phyloP scores from a whole-genome alignment of 2,113 vertebrate genomes.

The Sphyrna mokarran region DNA sequence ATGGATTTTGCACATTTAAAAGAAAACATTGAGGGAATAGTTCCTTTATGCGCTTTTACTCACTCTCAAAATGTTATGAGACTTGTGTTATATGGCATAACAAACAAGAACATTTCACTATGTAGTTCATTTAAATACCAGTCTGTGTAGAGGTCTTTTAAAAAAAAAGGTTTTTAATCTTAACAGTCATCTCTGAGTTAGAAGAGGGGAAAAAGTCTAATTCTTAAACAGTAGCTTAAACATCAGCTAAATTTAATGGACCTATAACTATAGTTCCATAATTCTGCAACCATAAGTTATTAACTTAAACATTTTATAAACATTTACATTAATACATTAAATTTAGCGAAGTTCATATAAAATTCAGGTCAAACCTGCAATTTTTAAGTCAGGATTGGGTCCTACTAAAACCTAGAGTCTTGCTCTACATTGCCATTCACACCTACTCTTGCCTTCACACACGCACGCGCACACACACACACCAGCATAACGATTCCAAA shows the following conservation, averaged over 20 bases:
- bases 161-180: neutral
- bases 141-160: neutral
- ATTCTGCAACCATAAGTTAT: conserved; percentile 17
- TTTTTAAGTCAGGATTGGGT: conserved; percentile 4
- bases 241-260: neutral
- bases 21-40: neutral
- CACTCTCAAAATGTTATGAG: neutral
- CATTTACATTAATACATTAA: conserved; percentile 12
- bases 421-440: neutral
- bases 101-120: neutral
- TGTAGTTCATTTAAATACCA: neutral
- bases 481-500: conserved; percentile 17
- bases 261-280: neutral
- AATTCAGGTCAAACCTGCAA: neutral
- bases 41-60: neutral
- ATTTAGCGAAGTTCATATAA: neutral
- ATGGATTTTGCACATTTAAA: neutral
- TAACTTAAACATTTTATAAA: conserved; percentile 30
- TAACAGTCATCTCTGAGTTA: conserved; percentile 10
- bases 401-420: neutral
- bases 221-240: neutral
- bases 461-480: neutral
- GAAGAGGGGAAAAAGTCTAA: neutral
- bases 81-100: neutral
- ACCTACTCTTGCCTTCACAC: neutral